Evolutionary conservation across 2,113 vertebrate genomes (phyloP).

Genomic region (Cryptotis parvus): DNA sequence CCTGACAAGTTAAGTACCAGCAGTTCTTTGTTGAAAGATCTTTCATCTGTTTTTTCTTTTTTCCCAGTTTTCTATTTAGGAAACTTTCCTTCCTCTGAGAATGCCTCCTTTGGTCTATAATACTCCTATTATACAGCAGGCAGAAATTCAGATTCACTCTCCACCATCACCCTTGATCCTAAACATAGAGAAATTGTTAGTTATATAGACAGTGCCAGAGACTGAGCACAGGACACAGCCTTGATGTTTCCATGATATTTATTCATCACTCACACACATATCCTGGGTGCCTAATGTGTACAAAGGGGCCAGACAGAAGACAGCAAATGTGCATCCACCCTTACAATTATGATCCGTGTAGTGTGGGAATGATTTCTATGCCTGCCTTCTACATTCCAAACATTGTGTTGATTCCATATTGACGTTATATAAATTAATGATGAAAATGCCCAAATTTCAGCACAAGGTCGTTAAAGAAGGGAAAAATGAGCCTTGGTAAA

Average conservation of each 20-base stretch:
- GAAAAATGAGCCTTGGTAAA: background rate
- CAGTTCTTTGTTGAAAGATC: conserved; percentile 72
- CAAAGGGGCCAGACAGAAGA: background rate
- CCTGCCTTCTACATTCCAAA: conserved; percentile 2
- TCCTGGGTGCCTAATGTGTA: background rate
- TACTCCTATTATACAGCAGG: conserved; percentile 21
- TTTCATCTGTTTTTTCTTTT: conserved; percentile 73
- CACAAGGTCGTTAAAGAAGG: conserved; percentile 10
- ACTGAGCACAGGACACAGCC: conserved; percentile 14
- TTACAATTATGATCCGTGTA: background rate
- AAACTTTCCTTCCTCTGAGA: conserved; percentile 73
- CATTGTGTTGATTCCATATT: background rate
- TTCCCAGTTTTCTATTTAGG: conserved; percentile 59
- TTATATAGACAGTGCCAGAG: background rate
- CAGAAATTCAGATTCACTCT: conserved; percentile 48
- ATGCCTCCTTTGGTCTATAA: conserved; percentile 56
- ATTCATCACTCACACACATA: conserved; percentile 12
- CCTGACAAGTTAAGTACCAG: conserved; percentile 79
- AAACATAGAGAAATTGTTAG: conserved; percentile 42
- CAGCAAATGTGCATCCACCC: background rate
- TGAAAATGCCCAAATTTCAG: background rate
- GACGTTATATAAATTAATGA: conserved; percentile 9
- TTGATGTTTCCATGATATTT: background rate
- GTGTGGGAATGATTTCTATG: background rate
- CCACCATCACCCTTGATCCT: conserved; percentile 23